Conservation (phyloP, 1,140 invertebrate genomes). For the Cecropterus lyciades region DNA sequence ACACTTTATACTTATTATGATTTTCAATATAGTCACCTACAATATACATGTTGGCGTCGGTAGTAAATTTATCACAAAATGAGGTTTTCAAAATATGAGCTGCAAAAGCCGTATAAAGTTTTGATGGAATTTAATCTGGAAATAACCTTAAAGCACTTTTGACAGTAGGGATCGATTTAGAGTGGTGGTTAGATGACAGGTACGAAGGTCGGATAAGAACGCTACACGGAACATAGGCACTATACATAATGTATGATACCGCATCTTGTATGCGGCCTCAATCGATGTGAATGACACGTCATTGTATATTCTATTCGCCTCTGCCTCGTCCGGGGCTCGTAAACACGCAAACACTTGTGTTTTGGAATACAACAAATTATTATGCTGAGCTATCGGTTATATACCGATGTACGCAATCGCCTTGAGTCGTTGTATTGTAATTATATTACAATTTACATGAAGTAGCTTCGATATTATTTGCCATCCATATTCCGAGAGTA, state of each 20-base stretch:
- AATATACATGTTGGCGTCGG: no score
- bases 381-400: slow-evolving; percentile 42
- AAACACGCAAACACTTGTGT: slow-evolving; percentile 78
- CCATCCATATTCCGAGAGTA: neutral
- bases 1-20: no score
- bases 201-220: slow-evolving; percentile 53
- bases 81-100: no score
- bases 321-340: slow-evolving; percentile 67
- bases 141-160: no score
- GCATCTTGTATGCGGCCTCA: slow-evolving; percentile 81
- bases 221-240: slow-evolving; percentile 61
- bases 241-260: slow-evolving; percentile 79
- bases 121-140: no score
- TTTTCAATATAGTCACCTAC: no score
- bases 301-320: slow-evolving; percentile 81
- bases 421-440: neutral
- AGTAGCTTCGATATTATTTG: neutral
- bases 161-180: slow-evolving; percentile 3
- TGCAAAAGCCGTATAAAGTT: no score
- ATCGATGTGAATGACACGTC: slow-evolving; percentile 82
- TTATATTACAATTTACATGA: neutral
- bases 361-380: slow-evolving; percentile 67
- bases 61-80: no score
- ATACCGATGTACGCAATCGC: neutral
- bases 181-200: slow-evolving; percentile 34